Percentiles rank a stretch among this genome's conserved stretches.
phyloP scores from a whole-genome alignment of 2,888 invertebrate genomes.

The Polymixis flavicincta region DNA sequence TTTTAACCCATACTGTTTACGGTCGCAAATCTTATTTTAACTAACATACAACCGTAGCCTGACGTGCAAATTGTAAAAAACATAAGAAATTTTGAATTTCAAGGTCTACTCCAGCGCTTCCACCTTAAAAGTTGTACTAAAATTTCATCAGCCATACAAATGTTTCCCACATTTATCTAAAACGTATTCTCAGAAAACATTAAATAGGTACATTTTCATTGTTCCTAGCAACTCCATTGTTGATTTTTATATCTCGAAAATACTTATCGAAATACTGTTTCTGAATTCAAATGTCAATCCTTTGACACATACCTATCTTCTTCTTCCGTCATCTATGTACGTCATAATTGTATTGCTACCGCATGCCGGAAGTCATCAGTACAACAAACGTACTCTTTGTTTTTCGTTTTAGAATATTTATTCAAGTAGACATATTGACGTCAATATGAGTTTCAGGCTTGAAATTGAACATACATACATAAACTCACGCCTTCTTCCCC shows the following conservation, averaged over 20 bases:
- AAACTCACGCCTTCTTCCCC: background rate
- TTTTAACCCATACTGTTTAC: no score
- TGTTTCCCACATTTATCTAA: background rate
- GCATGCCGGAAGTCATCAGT: conserved; percentile 2
- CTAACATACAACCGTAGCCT: no score
- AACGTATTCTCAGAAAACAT: background rate
- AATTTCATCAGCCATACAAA: background rate
- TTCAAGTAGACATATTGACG: background rate
- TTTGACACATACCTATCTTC: background rate
- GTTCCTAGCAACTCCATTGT: background rate
- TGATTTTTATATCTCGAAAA: background rate
- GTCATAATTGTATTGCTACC: conserved; percentile 10
- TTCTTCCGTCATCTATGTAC: background rate
- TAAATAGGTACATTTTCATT: background rate
- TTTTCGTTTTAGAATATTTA: background rate
- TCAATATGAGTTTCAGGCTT: conserved; percentile 7
- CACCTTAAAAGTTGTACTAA: no score
- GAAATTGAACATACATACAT: conserved; percentile 17
- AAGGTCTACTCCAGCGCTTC: no score
- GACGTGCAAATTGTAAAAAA: no score
- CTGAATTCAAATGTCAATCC: conserved; percentile 9
- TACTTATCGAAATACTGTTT: background rate
- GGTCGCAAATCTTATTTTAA: no score
- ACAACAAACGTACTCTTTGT: background rate
- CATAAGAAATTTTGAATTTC: no score